Base-by-base conservation (phyloP, 37 sponge, comb jelly and placozoan species). In the Trichoplax adhaerens region DNA sequence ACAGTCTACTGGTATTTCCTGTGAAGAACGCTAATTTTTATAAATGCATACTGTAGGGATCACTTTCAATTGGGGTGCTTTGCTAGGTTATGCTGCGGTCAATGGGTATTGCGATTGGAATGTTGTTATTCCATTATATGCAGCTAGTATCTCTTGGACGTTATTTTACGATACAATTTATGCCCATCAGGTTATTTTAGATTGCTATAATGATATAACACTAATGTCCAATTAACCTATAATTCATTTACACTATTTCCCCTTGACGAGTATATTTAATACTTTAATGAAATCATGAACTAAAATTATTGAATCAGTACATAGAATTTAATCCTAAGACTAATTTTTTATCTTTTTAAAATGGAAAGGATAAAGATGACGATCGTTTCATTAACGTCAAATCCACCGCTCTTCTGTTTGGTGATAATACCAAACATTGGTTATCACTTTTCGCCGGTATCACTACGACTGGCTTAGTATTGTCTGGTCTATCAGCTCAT, bases 121-220 rank as follows among this genome's bases (percentile, higher is more conserved):
- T 6, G 73, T 81, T 3, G 70, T 74, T 51, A 48, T 79, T 1
- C 77, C 81, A 55, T 74, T 84, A 52, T 84, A 84, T 81, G 12
- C 56, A 29, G 77, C 81, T 46, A 70, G 80, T 47, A 75, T 80
- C 8, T 75, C 67, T 6, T 84, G 85, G 85, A 84, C 81, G 3
- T 57, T 84, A 58, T 48, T 80, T n/a, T 84, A 84, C 58, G 85
- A 84, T 60, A 84, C 85, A 6, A 72, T 84, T 55, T 84, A 84
- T 65, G 85, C 81, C 1, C 81, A 76, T 76, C 81, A 81, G 64
- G 81, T 81, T 51, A 50, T 29, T 29, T 29, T 29, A 29, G 29
- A 29, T 29, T 29, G 29, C 29, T 29, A 29, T 29, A 29, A 29
- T 29, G 29, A 29, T 29, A 29, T 29, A 29, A 29, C 29, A 29